Evolutionary conservation across 2,113 vertebrate genomes (phyloP).

Genomic region (Parus major): DNA sequence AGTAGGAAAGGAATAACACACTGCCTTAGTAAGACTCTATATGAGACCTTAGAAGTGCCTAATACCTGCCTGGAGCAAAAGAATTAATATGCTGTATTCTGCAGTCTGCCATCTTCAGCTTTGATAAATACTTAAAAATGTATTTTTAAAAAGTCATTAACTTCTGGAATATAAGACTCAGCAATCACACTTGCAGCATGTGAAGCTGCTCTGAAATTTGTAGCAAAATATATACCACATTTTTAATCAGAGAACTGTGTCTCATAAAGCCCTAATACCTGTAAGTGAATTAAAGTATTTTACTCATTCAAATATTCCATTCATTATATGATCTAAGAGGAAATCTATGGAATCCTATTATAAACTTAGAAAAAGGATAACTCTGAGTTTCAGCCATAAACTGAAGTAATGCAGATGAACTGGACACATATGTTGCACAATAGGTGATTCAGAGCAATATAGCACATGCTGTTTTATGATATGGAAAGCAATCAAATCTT

Average conservation of each 20-base stretch:
- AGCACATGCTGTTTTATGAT: slow-evolving; percentile 93
- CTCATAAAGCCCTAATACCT: slow-evolving; percentile 75
- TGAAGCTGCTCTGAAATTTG: slow-evolving; percentile 72
- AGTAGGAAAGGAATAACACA: slow-evolving; percentile 80
- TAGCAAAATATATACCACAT: slow-evolving; percentile 73
- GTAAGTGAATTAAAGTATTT: slow-evolving; percentile 74
- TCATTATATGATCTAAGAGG: slow-evolving; percentile 72
- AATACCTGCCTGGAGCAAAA: slow-evolving; percentile 84
- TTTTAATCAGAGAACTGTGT: slow-evolving; percentile 79
- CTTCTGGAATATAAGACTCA: slow-evolving; percentile 74
- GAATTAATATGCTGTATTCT: slow-evolving; percentile 83
- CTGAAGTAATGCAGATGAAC: slow-evolving; percentile 91
- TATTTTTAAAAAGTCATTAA: slow-evolving; percentile 86
- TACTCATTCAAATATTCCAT: slow-evolving; percentile 74
- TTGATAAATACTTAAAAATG: slow-evolving; percentile 88
- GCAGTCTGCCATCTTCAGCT: slow-evolving; percentile 78
- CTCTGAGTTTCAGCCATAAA: slow-evolving; percentile 83
- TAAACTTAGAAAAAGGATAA: slow-evolving; percentile 79
- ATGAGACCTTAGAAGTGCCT: slow-evolving; percentile 84
- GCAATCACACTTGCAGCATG: slow-evolving; percentile 66
- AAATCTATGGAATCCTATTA: slow-evolving; percentile 80
- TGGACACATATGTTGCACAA: slow-evolving; percentile 91
- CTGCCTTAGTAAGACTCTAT: slow-evolving; percentile 72
- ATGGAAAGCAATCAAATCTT: slow-evolving; percentile 95
- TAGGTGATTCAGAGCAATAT: slow-evolving; percentile 94